Evolutionary conservation across 2,797 vertebrate genomes (phyloP), one percentile per base, ranked within the genome.

Genomic region (Acanthornis magna): DNA sequence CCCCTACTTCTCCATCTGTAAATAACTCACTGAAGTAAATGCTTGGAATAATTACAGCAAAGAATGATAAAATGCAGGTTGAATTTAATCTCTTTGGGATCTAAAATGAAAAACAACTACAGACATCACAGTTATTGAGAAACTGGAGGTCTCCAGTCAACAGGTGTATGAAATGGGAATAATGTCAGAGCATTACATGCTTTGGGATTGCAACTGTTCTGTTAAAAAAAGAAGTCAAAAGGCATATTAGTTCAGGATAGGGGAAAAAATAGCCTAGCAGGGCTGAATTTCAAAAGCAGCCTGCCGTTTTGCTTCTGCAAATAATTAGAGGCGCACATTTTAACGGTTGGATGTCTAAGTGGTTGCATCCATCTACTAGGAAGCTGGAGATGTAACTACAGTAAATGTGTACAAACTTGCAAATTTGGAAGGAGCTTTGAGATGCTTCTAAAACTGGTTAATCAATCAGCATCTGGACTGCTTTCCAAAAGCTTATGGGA

Each of bases 1-100:
- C 82, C 88, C 89, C 77, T 95, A 26, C 76, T 92, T 91, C 78
- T 86, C 80, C 85, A 91, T 95, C 91, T 94, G 94, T 94, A 96
- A 96, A 92, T 90, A 97, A 96, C 90, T 92, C 91, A 93, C 89
- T 87, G 87, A 91, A 90, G 67, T 88, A 96, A 95, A 95, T 95
- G 84, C 93, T 96, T 95, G 81, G 86, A 95, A 92, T 94, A 96
- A 95, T 94, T 97, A 92, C 66, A 80, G 54, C 78, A 83, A 89
- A 89, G 94, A 93, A 93, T 85, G 92, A 94, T 93, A 94, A 89
- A 97, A 94, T 94, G 50, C 94, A 94, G 88, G 82, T 89, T 95
- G 73, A 55, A 91, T 55, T 93, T 94, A 82, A 93, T 96, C 91
- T 94, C 71, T 63, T 55, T 53, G 71, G 65, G 53, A 92, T 96